These are phyloP conservation scores for Daubentonia madagascariensis DNA, from an alignment of 2,113 vertebrate genomes.

Conservation along the genomic window DNA sequence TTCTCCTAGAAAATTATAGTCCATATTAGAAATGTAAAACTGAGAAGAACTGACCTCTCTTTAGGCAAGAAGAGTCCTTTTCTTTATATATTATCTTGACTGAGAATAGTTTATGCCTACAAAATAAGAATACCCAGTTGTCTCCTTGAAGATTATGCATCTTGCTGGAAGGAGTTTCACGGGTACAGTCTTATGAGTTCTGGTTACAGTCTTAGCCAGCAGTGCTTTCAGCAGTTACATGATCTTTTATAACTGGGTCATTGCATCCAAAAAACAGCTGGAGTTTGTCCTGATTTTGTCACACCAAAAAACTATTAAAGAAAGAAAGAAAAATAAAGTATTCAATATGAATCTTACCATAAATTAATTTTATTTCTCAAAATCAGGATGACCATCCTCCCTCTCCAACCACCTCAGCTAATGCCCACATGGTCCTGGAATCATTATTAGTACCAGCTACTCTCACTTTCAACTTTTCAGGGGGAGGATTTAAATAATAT, in stretches of 20 bases:
- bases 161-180: neutral
- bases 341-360: neutral
- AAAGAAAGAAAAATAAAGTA: neutral
- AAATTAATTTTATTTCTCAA: neutral
- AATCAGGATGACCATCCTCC: neutral
- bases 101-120: neutral
- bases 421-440: neutral
- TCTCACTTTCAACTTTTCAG: neutral
- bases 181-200: neutral
- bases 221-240: neutral
- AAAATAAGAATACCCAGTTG: neutral
- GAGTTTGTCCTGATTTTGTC: neutral
- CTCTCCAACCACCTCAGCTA: accelerated
- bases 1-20: conserved; percentile 19
- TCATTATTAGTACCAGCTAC: neutral
- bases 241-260: neutral
- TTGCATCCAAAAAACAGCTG: neutral
- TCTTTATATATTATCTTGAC: neutral
- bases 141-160: neutral
- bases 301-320: neutral
- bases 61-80: neutral
- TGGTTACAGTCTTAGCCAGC: neutral
- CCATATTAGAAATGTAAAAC: conserved; percentile 3
- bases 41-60: neutral
- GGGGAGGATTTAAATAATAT: accelerated